Conservation (phyloP, 2,797 vertebrate genomes). For the Smutsia gigantea region DNA sequence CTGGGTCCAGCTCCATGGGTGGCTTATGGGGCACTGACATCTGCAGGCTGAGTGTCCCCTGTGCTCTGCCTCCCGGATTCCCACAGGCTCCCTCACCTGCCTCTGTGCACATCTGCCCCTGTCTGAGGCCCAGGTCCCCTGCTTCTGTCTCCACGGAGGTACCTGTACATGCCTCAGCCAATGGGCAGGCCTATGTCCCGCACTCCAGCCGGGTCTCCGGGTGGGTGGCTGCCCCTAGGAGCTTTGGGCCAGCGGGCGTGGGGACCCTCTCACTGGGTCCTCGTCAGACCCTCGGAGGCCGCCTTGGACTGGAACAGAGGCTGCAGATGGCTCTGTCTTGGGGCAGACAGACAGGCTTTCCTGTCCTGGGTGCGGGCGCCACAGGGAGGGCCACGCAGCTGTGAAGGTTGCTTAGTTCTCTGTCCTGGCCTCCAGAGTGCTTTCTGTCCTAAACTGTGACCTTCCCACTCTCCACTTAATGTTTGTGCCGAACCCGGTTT, state of each 20-base stretch:
- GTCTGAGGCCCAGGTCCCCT: not conserved
- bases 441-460: not conserved
- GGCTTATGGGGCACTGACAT: not conserved
- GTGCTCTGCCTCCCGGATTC: not conserved
- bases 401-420: fast-evolving
- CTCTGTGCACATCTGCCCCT: fast-evolving
- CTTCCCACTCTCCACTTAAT: not conserved
- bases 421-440: not conserved
- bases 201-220: not conserved
- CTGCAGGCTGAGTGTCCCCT: not conserved
- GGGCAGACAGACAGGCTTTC: not conserved
- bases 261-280: not conserved
- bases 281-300: fast-evolving
- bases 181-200: too few relatives aligned
- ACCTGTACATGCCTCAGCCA: fast-evolving
- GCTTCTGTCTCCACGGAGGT: not conserved
- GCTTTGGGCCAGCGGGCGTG: too few relatives aligned
- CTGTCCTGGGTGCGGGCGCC: fast-evolving
- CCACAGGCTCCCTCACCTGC: too few relatives aligned
- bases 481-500: not conserved
- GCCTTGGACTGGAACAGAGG: too few relatives aligned
- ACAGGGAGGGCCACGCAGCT: too few relatives aligned
- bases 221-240: not conserved
- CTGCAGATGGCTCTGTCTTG: fast-evolving
- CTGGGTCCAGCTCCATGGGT: not conserved